These are phyloP conservation scores for Tryphoninae sp. DNA, from an alignment of 2,888 invertebrate genomes.

Conservation along the genomic window DNA sequence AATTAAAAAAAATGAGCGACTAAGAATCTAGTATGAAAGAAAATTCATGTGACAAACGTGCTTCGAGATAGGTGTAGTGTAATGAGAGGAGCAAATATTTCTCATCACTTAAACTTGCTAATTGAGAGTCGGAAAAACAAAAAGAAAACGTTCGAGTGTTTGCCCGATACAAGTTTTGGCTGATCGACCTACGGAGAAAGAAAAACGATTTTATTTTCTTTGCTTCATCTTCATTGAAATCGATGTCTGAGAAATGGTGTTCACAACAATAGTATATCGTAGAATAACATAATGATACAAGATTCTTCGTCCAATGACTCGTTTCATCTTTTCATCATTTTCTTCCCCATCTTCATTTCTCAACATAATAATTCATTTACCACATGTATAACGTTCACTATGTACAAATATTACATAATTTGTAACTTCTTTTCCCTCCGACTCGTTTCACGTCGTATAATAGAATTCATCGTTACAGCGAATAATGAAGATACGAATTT, in stretches of 20 bases:
- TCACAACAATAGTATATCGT: constrained; percentile 77
- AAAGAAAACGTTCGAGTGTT: background rate
- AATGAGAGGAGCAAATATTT: constrained; percentile 13
- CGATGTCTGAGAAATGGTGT: constrained; percentile 80
- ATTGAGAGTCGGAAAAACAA: background rate
- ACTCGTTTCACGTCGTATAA: constrained; percentile 2
- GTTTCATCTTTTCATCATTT: background rate
- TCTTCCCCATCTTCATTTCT: constrained; percentile 11
- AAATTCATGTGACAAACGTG: constrained; percentile 23
- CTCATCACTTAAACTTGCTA: background rate
- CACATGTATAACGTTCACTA: constrained; percentile 64
- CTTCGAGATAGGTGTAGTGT: background rate
- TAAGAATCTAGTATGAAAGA: background rate
- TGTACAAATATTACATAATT: constrained; percentile 48
- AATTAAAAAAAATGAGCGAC: constrained; percentile 31
- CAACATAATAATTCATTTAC: constrained; percentile 70
- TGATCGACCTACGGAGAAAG: constrained; percentile 12
- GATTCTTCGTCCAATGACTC: constrained; percentile 40
- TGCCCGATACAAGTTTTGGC: constrained; percentile 1
- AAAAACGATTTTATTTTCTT: constrained; percentile 32
- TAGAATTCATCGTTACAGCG: constrained; percentile 29
- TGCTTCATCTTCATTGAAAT: constrained; percentile 76
- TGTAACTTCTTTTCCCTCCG: constrained; percentile 8
- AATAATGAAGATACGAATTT: constrained; percentile 44
- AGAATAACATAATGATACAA: constrained; percentile 78